phyloP scores from a whole-genome alignment of 1,140 invertebrate species.

The Cydia pomonella region DNA sequence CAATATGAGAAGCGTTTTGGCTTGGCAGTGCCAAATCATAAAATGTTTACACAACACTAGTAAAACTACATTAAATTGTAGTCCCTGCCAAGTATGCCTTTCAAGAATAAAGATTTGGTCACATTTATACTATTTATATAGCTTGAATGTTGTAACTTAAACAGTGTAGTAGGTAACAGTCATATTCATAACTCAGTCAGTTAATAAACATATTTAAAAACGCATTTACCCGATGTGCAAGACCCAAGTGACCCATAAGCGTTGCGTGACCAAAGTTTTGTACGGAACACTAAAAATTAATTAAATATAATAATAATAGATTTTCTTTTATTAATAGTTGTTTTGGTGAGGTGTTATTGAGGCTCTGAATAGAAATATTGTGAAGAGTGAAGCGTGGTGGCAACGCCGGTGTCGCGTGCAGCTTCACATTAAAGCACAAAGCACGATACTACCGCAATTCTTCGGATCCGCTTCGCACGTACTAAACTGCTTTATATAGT shows the following conservation, averaged over 20 bases:
- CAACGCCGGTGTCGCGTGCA: conserved; percentile 58
- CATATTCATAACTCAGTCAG: too few relatives aligned
- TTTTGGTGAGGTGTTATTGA: neutral
- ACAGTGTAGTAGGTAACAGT: too few relatives aligned
- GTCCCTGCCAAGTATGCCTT: conserved; percentile 23
- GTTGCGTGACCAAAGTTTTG: too few relatives aligned
- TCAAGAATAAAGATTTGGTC: neutral
- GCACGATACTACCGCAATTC: conserved; percentile 57
- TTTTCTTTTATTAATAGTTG: too few relatives aligned
- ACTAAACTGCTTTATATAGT: conserved; percentile 54
- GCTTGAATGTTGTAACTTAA: neutral
- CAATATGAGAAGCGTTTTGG: conserved; percentile 44
- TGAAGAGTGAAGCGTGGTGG: conserved; percentile 23
- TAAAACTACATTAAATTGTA: conserved; percentile 29
- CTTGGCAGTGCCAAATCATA: conserved; percentile 43
- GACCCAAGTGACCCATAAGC: too few relatives aligned
- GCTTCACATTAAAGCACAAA: conserved; percentile 57
- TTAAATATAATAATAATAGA: too few relatives aligned
- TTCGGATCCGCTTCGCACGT: conserved; percentile 58
- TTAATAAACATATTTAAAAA: too few relatives aligned
- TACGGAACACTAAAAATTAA: too few relatives aligned
- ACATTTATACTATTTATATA: neutral
- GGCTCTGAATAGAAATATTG: conserved; percentile 44
- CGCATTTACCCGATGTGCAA: too few relatives aligned
- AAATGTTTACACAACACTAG: conserved; percentile 55